Evolutionary conservation across 2,888 invertebrate species (phyloP).

Genomic region (Nomada ruficornis): DNA sequence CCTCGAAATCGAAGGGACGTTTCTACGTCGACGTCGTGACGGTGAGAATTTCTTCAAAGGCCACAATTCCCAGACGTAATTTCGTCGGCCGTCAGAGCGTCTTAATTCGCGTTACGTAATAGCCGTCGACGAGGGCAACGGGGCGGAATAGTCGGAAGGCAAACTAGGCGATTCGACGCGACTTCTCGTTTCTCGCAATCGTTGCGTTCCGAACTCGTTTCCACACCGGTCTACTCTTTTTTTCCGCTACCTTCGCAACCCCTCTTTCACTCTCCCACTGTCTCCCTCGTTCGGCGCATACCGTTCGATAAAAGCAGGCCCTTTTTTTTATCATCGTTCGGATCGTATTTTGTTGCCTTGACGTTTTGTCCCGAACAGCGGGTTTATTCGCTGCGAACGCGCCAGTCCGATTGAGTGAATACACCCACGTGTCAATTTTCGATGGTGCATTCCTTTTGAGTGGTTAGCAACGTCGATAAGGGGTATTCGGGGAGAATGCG

Average conservation of each 20-base stretch:
- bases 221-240: background rate
- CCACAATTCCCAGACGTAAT: slow-evolving; percentile 58
- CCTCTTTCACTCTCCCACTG: background rate
- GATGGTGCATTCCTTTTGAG: slow-evolving; percentile 33
- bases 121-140: slow-evolving; percentile 28
- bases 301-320: slow-evolving; percentile 36
- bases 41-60: slow-evolving; percentile 45
- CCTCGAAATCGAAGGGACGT: background rate
- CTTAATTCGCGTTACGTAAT: slow-evolving; percentile 63
- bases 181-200: slow-evolving; percentile 22
- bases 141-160: slow-evolving; percentile 16
- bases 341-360: slow-evolving; percentile 44
- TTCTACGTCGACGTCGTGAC: slow-evolving; percentile 8
- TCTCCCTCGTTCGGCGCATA: slow-evolving; percentile 4
- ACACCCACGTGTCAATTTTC: slow-evolving; percentile 36
- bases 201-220: slow-evolving; percentile 4
- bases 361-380: slow-evolving; percentile 41
- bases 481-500: slow-evolving; percentile 10
- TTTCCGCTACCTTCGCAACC: too few relatives aligned
- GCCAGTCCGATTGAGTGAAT: slow-evolving; percentile 12
- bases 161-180: slow-evolving; percentile 29
- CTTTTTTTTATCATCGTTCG: slow-evolving; percentile 34
- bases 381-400: slow-evolving; percentile 35
- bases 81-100: slow-evolving; percentile 41
- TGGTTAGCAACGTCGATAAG: slow-evolving; percentile 31